Evolutionary conservation across 1,140 invertebrate species (phyloP), one percentile per base, ranked within the genome.

Genomic region (Lycorma delicatula): DNA sequence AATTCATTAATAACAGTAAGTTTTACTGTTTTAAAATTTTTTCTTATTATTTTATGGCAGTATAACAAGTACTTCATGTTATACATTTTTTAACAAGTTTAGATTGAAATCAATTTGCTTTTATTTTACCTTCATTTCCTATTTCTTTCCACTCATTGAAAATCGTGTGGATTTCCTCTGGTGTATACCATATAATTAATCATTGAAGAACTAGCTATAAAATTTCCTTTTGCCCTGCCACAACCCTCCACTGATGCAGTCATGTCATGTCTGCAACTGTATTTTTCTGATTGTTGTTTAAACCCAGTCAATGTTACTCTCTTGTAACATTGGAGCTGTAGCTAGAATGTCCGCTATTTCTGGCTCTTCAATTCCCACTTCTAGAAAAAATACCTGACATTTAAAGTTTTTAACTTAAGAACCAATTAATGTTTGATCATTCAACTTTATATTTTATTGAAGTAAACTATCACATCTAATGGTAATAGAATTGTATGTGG

Each of bases 121-220:
- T 2, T 7, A 1, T 25, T 18, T 26, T 38, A 57, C 80, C 79
- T 11, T 72, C 68, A 65, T 78, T 79, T 3, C 78, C 77, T 67
- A 72, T 67, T 36, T 76, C 74, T 38, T 78, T 81, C 89, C 89
- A 92, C 47, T 72, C 69, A 48, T 82, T 75, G 54, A 76, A n/a
- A 82, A 59, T 82, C 80, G 68, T 65, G 1, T 65, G 81, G 77
- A 64, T 88, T 84, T 4, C 86, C 87, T 13, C 86, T 69, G 0
- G 84, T 79, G 68, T 89, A 88, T 52, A 86, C 79, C 83, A 88
- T 86, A 11, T 79, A 84, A 66, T 88, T 87, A 52, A 88, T 74
- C 2, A 79, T 79, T 22, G 81, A 83, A 3, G 81, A 83, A 2
- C 87, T 86, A 12, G 86, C 87, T 53, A 83, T 63, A 54, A 83